Percentiles rank a stretch among this genome's conserved stretches.
Conservation (phyloP, 1,140 invertebrate species). For the Zaprionus kolodkinae region DNA sequence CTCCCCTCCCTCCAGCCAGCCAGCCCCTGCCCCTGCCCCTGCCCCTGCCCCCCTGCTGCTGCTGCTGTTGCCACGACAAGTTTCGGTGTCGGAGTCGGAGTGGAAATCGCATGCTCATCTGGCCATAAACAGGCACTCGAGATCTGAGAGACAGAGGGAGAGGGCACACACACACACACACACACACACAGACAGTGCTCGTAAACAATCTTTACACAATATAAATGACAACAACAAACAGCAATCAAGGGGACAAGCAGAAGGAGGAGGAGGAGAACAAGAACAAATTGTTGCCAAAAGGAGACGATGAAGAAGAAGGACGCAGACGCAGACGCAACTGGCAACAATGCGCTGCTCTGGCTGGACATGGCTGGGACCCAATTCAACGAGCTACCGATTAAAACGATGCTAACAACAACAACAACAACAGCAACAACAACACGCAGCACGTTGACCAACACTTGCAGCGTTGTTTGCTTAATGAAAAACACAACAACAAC, state of each 20-base stretch:
- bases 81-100: constrained; percentile 6
- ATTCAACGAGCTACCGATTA: constrained; percentile 65
- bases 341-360: not conserved
- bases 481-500: constrained; percentile 46
- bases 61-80: constrained; percentile 2
- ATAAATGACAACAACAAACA: constrained; percentile 48
- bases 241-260: too few species aligned
- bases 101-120: constrained; percentile 41
- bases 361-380: constrained; percentile 8
- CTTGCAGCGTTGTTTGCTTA: constrained; percentile 69
- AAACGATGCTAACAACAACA: constrained; percentile 55
- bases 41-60: not conserved
- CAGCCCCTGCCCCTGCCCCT: too few species aligned
- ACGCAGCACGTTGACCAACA: constrained; percentile 13
- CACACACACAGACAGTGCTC: not conserved
- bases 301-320: constrained; percentile 28
- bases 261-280: constrained; percentile 22
- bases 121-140: constrained; percentile 8
- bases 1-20: not conserved
- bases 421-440: constrained; percentile 7
- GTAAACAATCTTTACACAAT: constrained; percentile 47
- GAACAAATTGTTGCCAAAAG: constrained; percentile 62
- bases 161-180: constrained; percentile 1
- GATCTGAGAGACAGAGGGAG: not conserved
- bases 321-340: not conserved